Evolutionary conservation across 2,888 invertebrate species (phyloP), one percentile per base, ranked within the genome.

Genomic region (Rhagium mordax): DNA sequence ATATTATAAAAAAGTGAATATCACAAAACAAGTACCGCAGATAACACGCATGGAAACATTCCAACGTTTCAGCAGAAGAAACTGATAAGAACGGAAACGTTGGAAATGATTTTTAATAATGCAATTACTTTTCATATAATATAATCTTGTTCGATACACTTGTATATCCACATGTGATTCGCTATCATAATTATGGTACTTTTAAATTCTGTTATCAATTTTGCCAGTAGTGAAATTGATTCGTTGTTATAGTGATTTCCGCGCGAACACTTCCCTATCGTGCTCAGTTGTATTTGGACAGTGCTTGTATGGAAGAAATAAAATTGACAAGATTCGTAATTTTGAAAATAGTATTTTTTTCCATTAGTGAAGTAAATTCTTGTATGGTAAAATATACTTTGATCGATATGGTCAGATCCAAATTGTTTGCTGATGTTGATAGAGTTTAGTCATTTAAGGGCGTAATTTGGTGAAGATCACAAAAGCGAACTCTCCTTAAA

Each of bases 391-490:
- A 55, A 55, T 55, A 55, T 3, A 55, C 55, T 24, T 24, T 55
- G 59, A 16, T 27, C 4, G 10, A 6, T 6, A 15, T 13, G 7
- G 18, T 29, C 59, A 29, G 59, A 59, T 59, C 33, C 59, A 29
- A 64, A 64, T 64, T 64, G n/a, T 24, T 48, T 16, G 10, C 55
- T 24, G 1, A n/a, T n/a, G n/a, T 55, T 7, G 3, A 16, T 33
- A 33, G 20, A 51, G 13, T 33, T 18, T 2, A 33, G 20, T 4
- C 18, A 13, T 13, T 33, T 33, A 13, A 13, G 13, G 33, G 59
- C 16, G 33, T 33, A 24, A 53, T 65, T 65, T 53, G 53, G 48
- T 65, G 53, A 33, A 29, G 27, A 59, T 24, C 15, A 33, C 51
- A n/a, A 51, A 64, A 48, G 29, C 24, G 29, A 8, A 51, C 24